phyloP scores from a whole-genome alignment of 2,888 invertebrate genomes.

The Amphipoea lucens region DNA sequence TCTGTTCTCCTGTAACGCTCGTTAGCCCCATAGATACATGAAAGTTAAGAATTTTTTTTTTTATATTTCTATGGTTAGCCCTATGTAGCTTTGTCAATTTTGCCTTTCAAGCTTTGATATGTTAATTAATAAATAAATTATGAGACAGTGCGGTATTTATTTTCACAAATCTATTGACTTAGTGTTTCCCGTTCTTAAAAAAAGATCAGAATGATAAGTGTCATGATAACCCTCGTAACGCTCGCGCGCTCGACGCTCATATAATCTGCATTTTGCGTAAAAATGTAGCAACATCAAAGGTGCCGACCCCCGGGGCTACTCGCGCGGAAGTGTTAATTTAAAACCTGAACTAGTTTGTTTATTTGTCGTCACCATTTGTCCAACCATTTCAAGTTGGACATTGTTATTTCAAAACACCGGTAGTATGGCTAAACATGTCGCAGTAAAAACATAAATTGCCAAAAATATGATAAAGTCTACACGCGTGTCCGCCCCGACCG shows the following conservation, averaged over 20 bases:
- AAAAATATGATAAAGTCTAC: constrained; percentile 34
- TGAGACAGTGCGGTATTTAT: too few relatives aligned
- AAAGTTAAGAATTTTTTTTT: too few relatives aligned
- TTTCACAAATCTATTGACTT: background rate
- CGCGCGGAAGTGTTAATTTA: background rate
- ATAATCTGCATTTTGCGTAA: constrained; percentile 16
- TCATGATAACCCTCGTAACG: constrained; percentile 15
- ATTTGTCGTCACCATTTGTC: constrained; percentile 1
- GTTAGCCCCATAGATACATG: too few relatives aligned
- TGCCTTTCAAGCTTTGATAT: too few relatives aligned
- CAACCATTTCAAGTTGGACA: background rate
- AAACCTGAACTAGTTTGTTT: background rate
- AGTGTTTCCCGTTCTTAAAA: background rate
- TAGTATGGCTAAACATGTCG: background rate
- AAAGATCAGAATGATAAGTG: background rate
- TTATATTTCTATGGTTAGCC: too few relatives aligned
- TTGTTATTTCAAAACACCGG: constrained; percentile 11
- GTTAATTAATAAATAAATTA: too few relatives aligned
- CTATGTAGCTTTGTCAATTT: too few relatives aligned
- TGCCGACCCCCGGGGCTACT: background rate
- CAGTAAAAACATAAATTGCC: constrained; percentile 1
- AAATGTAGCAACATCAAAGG: constrained; percentile 35
- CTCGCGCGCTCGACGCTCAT: constrained; percentile 12
- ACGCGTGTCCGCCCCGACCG: constrained; percentile 66
- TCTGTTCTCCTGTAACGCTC: too few relatives aligned